Evolutionary conservation across 2,797 vertebrate species (phyloP).

Genomic region (Enteromius anoplus): DNA sequence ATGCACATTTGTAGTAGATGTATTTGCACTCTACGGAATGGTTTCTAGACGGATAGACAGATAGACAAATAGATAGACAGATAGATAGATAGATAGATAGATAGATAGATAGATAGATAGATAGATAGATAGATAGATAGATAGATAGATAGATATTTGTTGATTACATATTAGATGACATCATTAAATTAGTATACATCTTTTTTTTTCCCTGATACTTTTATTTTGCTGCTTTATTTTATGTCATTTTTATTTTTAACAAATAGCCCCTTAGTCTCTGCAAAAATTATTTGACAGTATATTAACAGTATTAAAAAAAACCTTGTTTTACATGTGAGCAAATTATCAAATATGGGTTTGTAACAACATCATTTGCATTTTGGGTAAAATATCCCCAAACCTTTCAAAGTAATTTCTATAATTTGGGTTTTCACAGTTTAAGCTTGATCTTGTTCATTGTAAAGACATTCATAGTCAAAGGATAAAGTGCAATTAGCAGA

Average conservation of each 20-base stretch:
- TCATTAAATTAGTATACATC: too few relatives aligned
- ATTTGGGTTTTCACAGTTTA: neutral
- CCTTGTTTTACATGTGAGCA: neutral
- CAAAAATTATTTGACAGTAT: neutral
- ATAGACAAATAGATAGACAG: neutral
- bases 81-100: neutral
- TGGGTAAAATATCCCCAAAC: neutral
- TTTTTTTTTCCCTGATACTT: too few relatives aligned
- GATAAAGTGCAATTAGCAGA: neutral
- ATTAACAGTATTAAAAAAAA: neutral
- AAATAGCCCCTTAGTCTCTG: neutral
- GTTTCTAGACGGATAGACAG: neutral
- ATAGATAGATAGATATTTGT: too few relatives aligned
- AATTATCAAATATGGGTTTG: neutral
- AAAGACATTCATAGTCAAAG: neutral
- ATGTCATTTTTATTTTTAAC: too few relatives aligned
- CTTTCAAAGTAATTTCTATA: neutral
- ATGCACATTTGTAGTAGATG: neutral
- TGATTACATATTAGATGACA: too few relatives aligned
- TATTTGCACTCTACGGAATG: neutral
- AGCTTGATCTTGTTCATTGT: neutral
- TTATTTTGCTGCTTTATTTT: neutral
- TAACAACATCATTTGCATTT: neutral
- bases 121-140: too few relatives aligned
- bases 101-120: neutral